A percentile compares a stretch with the other conserved stretches of the same genome.
phyloP scores from a whole-genome alignment of 2,113 vertebrate genomes.

The Strix uralensis region DNA sequence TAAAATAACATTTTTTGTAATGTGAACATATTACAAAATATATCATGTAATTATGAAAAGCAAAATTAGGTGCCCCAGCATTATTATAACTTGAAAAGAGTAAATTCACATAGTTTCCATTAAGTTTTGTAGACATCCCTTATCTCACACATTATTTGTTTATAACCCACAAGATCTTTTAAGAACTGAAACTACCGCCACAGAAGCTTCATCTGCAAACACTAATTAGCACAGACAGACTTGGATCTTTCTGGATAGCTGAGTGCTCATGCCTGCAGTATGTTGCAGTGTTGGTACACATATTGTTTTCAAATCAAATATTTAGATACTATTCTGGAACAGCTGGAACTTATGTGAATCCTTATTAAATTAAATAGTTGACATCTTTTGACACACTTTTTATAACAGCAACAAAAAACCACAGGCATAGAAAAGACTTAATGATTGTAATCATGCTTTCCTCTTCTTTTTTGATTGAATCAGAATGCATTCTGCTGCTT shows the following conservation, averaged over 20 bases:
- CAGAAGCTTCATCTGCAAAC: neutral
- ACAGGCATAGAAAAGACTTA: neutral
- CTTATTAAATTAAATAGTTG: slow-evolving; percentile 36
- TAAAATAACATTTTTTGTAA: neutral
- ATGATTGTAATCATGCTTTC: neutral
- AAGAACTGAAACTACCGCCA: neutral
- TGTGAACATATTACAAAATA: neutral
- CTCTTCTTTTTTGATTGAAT: neutral
- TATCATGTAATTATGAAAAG: neutral
- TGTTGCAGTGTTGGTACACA: neutral
- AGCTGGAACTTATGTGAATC: slow-evolving; percentile 35
- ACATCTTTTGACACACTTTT: neutral
- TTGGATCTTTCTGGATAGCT: neutral
- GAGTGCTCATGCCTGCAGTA: neutral
- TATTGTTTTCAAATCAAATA: slow-evolving; percentile 38
- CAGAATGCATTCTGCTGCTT: neutral
- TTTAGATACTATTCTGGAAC: slow-evolving; percentile 35
- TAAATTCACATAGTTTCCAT: neutral
- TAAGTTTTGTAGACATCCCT: neutral
- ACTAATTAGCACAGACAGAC: neutral
- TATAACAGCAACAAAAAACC: neutral
- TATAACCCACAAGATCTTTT: neutral
- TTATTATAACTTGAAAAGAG: neutral
- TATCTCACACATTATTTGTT: neutral
- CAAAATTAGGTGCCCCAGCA: neutral